A percentile compares a stretch with the other conserved stretches of the same genome.
Conservation (phyloP, 2,113 vertebrate species). For the Chrysochloris asiatica region DNA sequence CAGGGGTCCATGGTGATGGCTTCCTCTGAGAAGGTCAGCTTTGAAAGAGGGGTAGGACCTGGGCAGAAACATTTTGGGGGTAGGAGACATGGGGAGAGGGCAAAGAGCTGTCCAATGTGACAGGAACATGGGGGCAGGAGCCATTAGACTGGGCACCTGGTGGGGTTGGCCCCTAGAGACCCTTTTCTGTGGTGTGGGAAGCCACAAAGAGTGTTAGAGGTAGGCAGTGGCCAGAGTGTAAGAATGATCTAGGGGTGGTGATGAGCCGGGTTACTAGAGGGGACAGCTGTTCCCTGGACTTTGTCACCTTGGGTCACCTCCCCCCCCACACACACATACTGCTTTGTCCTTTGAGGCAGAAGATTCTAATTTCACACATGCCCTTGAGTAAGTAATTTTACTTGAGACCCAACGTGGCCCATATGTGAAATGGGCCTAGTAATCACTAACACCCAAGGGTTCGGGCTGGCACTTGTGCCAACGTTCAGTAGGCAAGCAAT, state of each 20-base stretch:
- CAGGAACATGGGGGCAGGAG: not conserved
- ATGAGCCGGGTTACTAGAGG: not conserved
- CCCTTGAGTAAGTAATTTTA: not conserved
- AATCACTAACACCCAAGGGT: not conserved
- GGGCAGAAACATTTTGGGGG: not conserved
- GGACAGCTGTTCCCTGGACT: not conserved
- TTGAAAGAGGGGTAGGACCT: not conserved
- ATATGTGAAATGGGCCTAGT: not conserved
- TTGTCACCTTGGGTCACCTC: not conserved
- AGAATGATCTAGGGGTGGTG: not conserved
- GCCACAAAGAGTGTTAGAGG: not conserved
- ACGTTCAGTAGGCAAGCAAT: not conserved
- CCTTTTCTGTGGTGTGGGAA: not conserved
- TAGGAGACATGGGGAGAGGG: not conserved
- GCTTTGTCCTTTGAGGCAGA: not conserved
- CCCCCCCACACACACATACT: too few relatives aligned
- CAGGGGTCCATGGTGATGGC: too few relatives aligned
- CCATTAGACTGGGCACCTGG: not conserved
- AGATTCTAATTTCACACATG: not conserved
- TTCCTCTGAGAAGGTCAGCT: not conserved
- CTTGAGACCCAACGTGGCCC: fast-evolving
- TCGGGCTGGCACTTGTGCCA: not conserved
- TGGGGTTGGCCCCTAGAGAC: too few relatives aligned
- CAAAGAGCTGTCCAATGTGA: not conserved
- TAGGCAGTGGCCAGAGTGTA: not conserved